These are phyloP conservation scores for Pelmatolapia mariae DNA, from an alignment of 2,113 vertebrate genomes.

Conservation along the genomic window DNA sequence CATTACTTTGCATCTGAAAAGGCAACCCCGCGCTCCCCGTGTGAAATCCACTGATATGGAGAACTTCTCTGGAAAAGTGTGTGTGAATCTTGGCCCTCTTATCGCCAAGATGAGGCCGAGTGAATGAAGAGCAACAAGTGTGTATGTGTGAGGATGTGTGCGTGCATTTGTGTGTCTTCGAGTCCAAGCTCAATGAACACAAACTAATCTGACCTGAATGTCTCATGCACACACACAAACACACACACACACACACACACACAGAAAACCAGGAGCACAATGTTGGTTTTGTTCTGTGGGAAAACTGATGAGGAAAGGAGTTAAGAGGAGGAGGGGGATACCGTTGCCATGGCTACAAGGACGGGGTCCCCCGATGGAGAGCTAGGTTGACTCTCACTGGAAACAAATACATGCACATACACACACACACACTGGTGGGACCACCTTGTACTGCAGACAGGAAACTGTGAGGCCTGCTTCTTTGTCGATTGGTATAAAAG, in stretches of 20 bases:
- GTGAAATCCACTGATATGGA: background rate
- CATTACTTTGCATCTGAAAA: background rate
- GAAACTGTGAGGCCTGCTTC: conserved; percentile 48
- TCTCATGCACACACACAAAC: conserved; percentile 17
- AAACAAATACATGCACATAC: conserved; percentile 38
- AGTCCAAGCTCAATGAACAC: conserved; percentile 49
- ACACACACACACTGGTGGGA: conserved; percentile 26
- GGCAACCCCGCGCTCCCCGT: background rate
- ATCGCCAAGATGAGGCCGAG: background rate
- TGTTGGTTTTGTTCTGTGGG: conserved; percentile 73
- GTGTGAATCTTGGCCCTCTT: background rate
- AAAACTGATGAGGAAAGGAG: conserved; percentile 53
- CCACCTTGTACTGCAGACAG: conserved; percentile 50
- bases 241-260: background rate
- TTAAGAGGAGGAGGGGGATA: conserved; percentile 7
- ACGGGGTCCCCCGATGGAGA: conserved; percentile 32
- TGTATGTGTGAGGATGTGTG: background rate
- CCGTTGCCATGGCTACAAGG: conserved; percentile 55
- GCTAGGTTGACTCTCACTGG: conserved; percentile 36
- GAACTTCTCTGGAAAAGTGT: background rate
- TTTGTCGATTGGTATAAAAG: conserved; percentile 38
- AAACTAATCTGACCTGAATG: conserved; percentile 70
- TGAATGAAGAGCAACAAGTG: background rate
- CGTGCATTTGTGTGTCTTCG: background rate
- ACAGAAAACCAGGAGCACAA: conserved; percentile 58